Base-by-base conservation (phyloP, 2,113 vertebrate species). In the Nipponia nippon region DNA sequence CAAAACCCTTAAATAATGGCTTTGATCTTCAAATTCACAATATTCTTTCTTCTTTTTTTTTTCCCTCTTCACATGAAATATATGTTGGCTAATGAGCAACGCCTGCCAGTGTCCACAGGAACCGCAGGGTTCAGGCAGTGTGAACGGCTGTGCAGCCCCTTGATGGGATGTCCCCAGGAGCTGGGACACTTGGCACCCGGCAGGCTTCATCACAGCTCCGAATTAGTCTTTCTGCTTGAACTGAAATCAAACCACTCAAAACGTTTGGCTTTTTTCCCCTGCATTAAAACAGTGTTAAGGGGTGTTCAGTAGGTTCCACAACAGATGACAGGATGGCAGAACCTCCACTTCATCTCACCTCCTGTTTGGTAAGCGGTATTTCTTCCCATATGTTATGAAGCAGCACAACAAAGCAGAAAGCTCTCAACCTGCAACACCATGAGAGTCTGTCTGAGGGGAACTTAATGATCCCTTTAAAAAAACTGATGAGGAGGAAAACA, bases 31-130 rank as follows among this genome's bases (percentile, higher is more conserved):
- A 92, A 27, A 79, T 69, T 82, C 52, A 53, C 56, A 72, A 2
- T 3, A 0, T 36, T 69, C 22, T 69, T 42, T 46, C 83, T 50
- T 47, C 11, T 9, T 18, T 18, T 1, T 32, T 49, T 90, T 61
- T 21, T 4, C 23, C 14, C 29, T n/a, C 9, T n/a, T 53, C 36
- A 34, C 30, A 66, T 42, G 62, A 69, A 95, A 79, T 46, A 50
- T 7, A n/a, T 3, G 0, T 17, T 52, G 59, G 34, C 10, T 89
- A 72, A 72, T 38, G 40, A 84, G 56, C 44, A 75, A 32, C 23
- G 30, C 18, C 59, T 71, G 4, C 38, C 0, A 0, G 3, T 3
- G 1, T n/a, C 70, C 38, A 21, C 0, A 1, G 78, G 19, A 79
- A 9, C 15, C 21, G 11, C 6, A 17, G 59, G 29, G 10, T 19